A percentile compares a stretch with the other conserved stretches of the same genome.
phyloP scores from a whole-genome alignment of 2,113 vertebrate species.

The Hemibagrus wyckioides region DNA sequence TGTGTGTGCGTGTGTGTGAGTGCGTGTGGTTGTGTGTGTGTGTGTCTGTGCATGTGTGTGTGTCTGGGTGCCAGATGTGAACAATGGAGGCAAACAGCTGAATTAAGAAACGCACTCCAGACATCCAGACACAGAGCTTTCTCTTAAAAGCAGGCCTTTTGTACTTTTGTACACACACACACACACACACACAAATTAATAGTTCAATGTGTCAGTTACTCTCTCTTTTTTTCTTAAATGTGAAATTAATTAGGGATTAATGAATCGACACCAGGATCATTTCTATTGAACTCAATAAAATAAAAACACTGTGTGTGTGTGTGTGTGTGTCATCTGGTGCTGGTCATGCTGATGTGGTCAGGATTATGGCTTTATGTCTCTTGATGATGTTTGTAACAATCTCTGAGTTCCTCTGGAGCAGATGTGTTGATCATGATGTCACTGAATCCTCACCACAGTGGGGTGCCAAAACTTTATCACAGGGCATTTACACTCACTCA shows the following conservation, averaged over 20 bases:
- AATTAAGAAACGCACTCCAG: conserved; percentile 39
- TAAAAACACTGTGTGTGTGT: background rate
- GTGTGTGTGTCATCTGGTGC: conserved; percentile 23
- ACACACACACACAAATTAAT: background rate
- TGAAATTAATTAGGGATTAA: background rate
- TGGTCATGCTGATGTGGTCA: background rate
- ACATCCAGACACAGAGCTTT: background rate
- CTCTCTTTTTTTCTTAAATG: background rate
- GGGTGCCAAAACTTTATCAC: background rate
- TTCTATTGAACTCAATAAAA: background rate
- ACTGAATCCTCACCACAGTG: background rate
- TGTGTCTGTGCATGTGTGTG: conserved; percentile 29
- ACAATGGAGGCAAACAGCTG: background rate
- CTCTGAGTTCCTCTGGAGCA: background rate
- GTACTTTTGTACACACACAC: background rate
- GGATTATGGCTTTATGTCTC: background rate
- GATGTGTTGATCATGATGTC: background rate
- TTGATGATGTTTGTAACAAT: background rate
- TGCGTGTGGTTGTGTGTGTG: conserved; percentile 26
- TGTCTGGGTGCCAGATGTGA: conserved; percentile 50
- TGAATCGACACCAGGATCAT: background rate
- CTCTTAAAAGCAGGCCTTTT: background rate
- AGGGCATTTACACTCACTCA: background rate
- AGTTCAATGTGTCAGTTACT: background rate
- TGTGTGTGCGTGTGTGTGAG: conserved; percentile 26